These are phyloP conservation scores for Tiaroga cobitis DNA, from an alignment of 2,797 vertebrate species.

Conservation along the genomic window DNA sequence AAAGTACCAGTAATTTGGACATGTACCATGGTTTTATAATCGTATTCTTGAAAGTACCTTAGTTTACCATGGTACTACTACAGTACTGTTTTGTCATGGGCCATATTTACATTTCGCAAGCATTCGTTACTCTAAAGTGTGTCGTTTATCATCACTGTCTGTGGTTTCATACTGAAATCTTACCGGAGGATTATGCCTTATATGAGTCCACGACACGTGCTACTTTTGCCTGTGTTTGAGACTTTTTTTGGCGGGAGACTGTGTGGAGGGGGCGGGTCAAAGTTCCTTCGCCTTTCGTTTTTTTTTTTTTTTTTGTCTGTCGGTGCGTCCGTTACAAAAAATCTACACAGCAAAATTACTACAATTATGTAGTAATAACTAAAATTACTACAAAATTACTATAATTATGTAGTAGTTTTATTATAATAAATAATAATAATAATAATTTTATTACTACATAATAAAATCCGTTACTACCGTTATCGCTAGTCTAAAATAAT, in stretches of 20 bases:
- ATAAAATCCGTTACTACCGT: background rate
- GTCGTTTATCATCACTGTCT: no score
- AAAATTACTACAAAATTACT: no score
- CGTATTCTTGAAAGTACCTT: no score
- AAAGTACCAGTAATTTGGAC: background rate
- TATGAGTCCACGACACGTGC: background rate
- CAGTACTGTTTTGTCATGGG: background rate
- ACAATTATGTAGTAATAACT: no score
- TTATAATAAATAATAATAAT: no score
- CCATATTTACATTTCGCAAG: no score
- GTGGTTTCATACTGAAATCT: no score
- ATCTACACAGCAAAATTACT: background rate
- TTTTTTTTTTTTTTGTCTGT: background rate
- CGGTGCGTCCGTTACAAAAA: background rate
- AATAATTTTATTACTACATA: no score
- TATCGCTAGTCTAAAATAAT: background rate
- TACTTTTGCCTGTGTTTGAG: background rate
- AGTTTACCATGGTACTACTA: no score
- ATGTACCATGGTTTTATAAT: background rate
- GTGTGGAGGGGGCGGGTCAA: background rate
- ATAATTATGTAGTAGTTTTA: no score
- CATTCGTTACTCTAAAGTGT: no score
- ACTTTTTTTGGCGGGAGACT: slow-evolving; percentile 35
- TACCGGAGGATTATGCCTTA: no score
- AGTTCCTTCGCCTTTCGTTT: background rate